These are phyloP conservation scores for Nothocercus julius DNA, from an alignment of 2,113 vertebrate genomes.

Conservation along the genomic window DNA sequence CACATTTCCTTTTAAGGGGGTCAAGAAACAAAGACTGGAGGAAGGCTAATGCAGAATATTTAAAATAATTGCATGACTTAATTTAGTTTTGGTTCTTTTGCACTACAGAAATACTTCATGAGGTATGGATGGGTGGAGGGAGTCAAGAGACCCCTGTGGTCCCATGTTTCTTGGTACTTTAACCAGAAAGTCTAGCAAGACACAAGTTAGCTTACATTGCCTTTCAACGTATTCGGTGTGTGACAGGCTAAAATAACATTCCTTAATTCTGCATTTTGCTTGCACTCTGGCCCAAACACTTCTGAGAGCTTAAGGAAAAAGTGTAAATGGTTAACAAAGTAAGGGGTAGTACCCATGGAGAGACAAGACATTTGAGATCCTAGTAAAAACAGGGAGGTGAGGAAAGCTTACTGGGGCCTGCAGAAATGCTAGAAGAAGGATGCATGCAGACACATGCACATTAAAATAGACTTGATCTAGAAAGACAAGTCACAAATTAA, in stretches of 20 bases:
- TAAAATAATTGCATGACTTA: neutral
- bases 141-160: fast-evolving
- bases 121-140: neutral
- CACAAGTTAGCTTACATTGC: neutral
- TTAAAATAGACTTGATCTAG: neutral
- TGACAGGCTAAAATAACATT: neutral
- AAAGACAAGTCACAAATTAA: neutral
- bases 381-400: neutral
- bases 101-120: neutral
- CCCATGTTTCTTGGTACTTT: neutral
- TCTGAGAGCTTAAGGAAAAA: neutral
- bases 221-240: neutral
- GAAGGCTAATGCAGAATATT: neutral
- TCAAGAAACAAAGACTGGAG: neutral
- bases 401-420: neutral
- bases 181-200: neutral
- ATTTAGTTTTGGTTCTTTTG: neutral
- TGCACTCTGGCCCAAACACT: neutral
- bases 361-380: neutral
- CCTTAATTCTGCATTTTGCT: neutral
- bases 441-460: fast-evolving
- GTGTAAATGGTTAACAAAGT: neutral
- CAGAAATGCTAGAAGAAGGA: neutral
- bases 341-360: neutral
- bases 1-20: neutral